Conservation (phyloP, 2,113 vertebrate genomes). For the Sakesphorus luctuosus region DNA sequence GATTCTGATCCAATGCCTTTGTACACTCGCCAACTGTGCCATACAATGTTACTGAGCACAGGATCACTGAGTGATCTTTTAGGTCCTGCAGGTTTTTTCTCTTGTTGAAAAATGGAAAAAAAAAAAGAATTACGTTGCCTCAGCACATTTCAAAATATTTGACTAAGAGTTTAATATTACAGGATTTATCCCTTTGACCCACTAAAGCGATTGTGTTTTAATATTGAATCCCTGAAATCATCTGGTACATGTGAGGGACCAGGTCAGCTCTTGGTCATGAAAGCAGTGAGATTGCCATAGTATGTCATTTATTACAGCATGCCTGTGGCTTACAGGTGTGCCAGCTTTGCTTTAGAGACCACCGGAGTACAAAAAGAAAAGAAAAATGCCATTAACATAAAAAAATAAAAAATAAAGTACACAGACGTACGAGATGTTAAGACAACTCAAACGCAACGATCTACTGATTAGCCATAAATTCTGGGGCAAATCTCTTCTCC, state of each 20-base stretch:
- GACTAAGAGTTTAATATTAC: neutral
- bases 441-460: neutral
- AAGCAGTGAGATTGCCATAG: neutral
- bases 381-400: neutral
- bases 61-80: neutral
- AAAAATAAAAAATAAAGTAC: neutral
- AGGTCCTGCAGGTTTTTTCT: neutral
- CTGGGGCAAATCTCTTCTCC: neutral
- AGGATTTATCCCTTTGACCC: neutral
- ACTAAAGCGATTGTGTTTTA: neutral
- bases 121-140: neutral
- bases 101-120: neutral
- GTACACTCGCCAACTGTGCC: neutral
- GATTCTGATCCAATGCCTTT: conserved; percentile 48
- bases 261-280: neutral
- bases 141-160: neutral
- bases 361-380: neutral
- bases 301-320: neutral
- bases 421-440: rapidly evolving
- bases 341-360: neutral
- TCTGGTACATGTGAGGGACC: neutral
- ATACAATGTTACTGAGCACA: neutral
- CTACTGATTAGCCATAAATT: neutral
- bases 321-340: neutral
- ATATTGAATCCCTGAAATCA: neutral